Conservation (phyloP, 2,113 vertebrate species). For the Grammomys surdaster region DNA sequence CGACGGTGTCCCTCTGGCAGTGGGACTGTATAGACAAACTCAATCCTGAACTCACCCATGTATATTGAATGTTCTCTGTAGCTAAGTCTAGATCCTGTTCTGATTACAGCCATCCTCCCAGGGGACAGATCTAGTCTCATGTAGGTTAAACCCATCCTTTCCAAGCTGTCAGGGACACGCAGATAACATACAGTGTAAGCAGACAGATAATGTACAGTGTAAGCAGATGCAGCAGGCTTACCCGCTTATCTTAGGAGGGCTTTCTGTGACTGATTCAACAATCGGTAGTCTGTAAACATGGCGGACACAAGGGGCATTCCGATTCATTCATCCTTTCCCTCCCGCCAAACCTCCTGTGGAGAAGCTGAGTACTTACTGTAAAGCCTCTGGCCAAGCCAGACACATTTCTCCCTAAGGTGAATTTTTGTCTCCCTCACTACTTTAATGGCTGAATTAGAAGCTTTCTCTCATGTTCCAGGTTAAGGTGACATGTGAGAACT, state of each 20-base stretch:
- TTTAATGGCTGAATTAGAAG: not conserved
- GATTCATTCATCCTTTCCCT: fast-evolving
- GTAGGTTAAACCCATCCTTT: not conserved
- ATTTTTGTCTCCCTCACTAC: not conserved
- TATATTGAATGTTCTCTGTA: not conserved
- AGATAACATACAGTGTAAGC: not conserved
- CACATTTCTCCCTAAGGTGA: not conserved
- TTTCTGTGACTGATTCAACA: not conserved
- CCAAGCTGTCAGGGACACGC: not conserved
- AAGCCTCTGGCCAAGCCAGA: not conserved
- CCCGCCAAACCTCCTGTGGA: not conserved
- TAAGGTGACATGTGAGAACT: not conserved
- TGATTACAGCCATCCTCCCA: not conserved
- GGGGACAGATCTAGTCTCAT: not conserved
- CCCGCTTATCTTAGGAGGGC: not conserved
- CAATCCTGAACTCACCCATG: too few relatives aligned
- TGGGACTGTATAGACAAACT: not conserved
- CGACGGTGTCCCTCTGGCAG: fast-evolving
- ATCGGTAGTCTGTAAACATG: too few relatives aligned
- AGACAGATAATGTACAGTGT: not conserved
- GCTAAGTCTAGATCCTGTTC: not conserved
- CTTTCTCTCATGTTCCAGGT: not conserved
- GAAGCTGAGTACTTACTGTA: fast-evolving
- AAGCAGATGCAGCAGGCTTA: fast-evolving
- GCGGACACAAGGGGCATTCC: too few relatives aligned